Evolutionary conservation across 2,113 vertebrate species (phyloP).

Genomic region (Ochotona curzoniae): DNA sequence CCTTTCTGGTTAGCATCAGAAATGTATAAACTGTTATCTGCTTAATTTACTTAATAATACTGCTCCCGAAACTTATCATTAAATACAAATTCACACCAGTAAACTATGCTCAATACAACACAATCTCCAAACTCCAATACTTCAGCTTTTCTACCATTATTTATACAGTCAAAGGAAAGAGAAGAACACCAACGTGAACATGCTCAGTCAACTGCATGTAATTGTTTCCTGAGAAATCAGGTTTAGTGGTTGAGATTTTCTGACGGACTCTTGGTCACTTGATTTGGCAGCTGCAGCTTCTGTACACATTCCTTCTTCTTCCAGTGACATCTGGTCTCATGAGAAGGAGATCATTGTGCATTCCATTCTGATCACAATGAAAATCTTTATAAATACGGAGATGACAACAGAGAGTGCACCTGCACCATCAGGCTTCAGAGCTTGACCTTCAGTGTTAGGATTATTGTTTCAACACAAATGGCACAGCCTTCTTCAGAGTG

Average conservation of each 20-base stretch:
- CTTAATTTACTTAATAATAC: slow-evolving; percentile 7
- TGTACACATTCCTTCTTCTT: not conserved
- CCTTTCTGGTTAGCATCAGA: not conserved
- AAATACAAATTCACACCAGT: not conserved
- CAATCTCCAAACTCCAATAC: not conserved
- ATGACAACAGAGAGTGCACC: not conserved
- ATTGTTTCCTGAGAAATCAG: slow-evolving; percentile 10
- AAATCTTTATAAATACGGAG: slow-evolving; percentile 42
- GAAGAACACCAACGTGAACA: slow-evolving; percentile 1
- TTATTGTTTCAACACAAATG: not conserved
- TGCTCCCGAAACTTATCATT: slow-evolving; percentile 25
- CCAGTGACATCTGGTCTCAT: not conserved
- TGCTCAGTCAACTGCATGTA: not conserved
- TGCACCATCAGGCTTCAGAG: slow-evolving; percentile 16
- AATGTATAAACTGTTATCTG: not conserved
- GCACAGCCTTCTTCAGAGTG: not conserved
- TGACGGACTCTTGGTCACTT: slow-evolving; percentile 29
- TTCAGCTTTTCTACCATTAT: slow-evolving; percentile 35
- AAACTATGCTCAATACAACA: slow-evolving; percentile 35
- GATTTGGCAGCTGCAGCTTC: not conserved
- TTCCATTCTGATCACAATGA: not conserved
- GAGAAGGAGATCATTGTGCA: not conserved
- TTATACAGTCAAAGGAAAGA: slow-evolving; percentile 1
- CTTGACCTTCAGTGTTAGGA: slow-evolving; percentile 15
- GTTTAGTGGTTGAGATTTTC: slow-evolving; percentile 11